Base-by-base conservation (phyloP, 2,113 vertebrate species). In the Epinephelus cyanopodus region DNA sequence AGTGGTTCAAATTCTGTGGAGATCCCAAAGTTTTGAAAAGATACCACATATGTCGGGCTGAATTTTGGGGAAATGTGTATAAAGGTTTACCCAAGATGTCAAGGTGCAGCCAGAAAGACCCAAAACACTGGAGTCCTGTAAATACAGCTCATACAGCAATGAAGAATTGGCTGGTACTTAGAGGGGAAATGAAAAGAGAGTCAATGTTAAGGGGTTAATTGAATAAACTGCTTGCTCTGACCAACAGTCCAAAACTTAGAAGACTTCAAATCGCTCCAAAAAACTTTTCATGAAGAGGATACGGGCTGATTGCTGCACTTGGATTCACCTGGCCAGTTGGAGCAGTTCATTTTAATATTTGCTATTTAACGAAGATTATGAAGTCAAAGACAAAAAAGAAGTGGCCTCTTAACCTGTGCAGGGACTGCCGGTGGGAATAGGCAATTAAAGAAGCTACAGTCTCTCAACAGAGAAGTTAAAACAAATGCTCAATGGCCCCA, bases 381-480 rank as follows among this genome's bases (percentile, higher is more conserved):
- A n/a, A 74, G 65, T 78, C 33, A 81, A 23, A 81, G 60, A 79
- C 33, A 27, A 75, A 83, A 54, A 58, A 39, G 21, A 37, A 29
- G 18, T 60, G 60, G 1, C 50, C 79, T 73, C 1, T 57, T 58
- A 70, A 23, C 23, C 33, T 48, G 25, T 27, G 47, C 0, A 15
- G 19, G 23, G 29, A 18, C 8, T 64, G 12, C 18, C 23, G 27
- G 52, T 63, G 42, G 29, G 77, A 85, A 79, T 39, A 8, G 76
- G 58, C 66, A 81, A 52, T 87, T 83, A 54, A 72, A 71, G 62
- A 13, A 67, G 23, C 23, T 77, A 18, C 54, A 45, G 50, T 17
- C 74, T 60, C 58, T 52, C 45, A 83, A n/a, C 21, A 45, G 56
- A 11, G 42, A 86, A 47, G 62, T 47, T 76, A 56, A 84, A 81